These are phyloP conservation scores for Rhinolophus sinicus DNA, from an alignment of 2,113 vertebrate species.

Conservation along the genomic window DNA sequence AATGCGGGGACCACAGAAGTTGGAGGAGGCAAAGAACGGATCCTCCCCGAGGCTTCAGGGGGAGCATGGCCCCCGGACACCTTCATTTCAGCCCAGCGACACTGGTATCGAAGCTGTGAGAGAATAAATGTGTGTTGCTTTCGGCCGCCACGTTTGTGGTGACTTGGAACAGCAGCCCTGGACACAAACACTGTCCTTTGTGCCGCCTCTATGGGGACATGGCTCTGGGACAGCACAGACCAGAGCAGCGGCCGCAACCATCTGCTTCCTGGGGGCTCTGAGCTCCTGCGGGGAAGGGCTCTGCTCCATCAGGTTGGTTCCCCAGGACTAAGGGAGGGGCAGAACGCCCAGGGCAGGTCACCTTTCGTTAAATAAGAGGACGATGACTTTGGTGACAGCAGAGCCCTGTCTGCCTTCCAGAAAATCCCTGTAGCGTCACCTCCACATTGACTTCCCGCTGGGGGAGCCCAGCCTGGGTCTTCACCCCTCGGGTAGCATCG, in stretches of 20 bases:
- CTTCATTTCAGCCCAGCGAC: accelerated
- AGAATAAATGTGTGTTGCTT: too few species aligned
- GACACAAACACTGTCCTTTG: not conserved
- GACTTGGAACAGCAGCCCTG: not conserved
- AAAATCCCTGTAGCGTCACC: not conserved
- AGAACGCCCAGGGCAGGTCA: too few species aligned
- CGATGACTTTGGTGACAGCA: not conserved
- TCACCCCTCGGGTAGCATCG: too few species aligned
- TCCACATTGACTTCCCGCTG: not conserved
- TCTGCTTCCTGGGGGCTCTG: not conserved
- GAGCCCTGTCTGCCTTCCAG: not conserved
- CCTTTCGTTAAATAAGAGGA: not conserved
- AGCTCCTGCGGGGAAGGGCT: not conserved
- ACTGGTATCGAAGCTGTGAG: not conserved
- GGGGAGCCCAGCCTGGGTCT: not conserved
- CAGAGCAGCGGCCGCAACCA: too few species aligned
- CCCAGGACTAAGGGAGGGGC: too few species aligned
- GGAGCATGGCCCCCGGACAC: accelerated
- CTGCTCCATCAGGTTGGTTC: accelerated
- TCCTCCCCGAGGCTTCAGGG: not conserved
- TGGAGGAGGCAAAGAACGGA: not conserved
- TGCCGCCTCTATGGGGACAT: accelerated
- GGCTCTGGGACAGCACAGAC: not conserved
- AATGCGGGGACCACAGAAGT: accelerated
- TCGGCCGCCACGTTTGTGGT: not conserved